Evolutionary conservation across 2,113 vertebrate species (phyloP), one percentile per base, ranked within the genome.

Genomic region (Nesospiza acunhae): DNA sequence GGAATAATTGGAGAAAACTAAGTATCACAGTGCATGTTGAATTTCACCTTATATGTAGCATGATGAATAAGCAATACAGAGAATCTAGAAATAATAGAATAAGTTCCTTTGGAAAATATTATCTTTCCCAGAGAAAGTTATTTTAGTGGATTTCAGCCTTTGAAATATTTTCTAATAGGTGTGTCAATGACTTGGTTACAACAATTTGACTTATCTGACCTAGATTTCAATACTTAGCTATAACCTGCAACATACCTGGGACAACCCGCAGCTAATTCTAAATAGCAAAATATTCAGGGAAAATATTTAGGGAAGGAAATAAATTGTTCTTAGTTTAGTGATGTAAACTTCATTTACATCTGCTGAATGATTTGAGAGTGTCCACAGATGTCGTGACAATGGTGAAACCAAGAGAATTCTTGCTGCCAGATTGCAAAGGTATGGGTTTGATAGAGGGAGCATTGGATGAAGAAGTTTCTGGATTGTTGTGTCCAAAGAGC

Each of bases 21-120:
- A 50, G 44, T 68, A 50, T 28, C 13, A 50, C 8, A 13, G 31
- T 41, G 18, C 46, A 12, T 53, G 9, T 39, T 79, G 35, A 63
- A 41, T 68, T 84, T 28, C 17, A 20, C 6, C 13, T 80, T 0
- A 0, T 26, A 31, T 6, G 13, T 24, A 41, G 2, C 6, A 50
- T 37, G 35, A 50, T n/a, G 28, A 89, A 41, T 35, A 23, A 76
- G 31, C 2, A 37, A 59, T 49, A 30, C 15, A 55, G 35, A 90
- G 3, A 68, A 69, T 4, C 3, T 53, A 16, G 16, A 80, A 75
- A 58, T 47, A 19, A 2, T 33, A 60, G 13, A 75, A 23, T 20
- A 60, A 42, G 1, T 63, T 59, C 0, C 62, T 72, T 58, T 15
- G 39, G 30, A 50, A 52, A 47, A 46, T 10, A 7, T 14, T 55